Conservation (phyloP, 2,888 invertebrate genomes). For the Ichneumon xanthorius region DNA sequence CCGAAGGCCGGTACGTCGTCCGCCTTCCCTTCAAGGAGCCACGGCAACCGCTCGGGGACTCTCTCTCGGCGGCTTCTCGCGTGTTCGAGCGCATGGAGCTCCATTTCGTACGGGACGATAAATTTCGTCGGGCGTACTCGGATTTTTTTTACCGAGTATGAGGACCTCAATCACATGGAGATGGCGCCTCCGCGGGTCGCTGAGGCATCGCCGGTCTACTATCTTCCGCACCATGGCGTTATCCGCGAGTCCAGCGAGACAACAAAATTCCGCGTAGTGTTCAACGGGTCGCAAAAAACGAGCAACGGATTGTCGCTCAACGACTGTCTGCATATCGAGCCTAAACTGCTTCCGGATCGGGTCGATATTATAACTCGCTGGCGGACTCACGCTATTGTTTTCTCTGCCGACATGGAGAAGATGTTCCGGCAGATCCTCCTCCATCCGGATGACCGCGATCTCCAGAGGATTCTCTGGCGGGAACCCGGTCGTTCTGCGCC, state of each 20-base stretch:
- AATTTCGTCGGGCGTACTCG: not conserved
- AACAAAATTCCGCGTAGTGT: slow-evolving; percentile 31
- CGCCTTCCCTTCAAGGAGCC: not conserved
- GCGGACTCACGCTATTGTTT: slow-evolving; percentile 71
- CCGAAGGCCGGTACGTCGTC: not conserved
- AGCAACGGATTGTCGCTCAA: slow-evolving; percentile 77
- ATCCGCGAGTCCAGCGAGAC: too few species aligned
- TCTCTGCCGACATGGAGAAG: slow-evolving; percentile 81
- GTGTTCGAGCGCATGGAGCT: not conserved
- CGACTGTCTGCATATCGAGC: slow-evolving; percentile 75
- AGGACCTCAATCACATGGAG: too few species aligned
- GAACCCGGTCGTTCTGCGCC: not conserved
- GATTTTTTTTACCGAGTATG: not conserved
- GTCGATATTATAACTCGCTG: slow-evolving; percentile 75
- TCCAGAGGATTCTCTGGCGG: slow-evolving; percentile 74
- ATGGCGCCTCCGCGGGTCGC: too few species aligned
- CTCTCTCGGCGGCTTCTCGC: not conserved
- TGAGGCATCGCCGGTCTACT: too few species aligned
- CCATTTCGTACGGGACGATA: too few species aligned
- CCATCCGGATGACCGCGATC: slow-evolving; percentile 67
- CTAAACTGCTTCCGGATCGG: slow-evolving; percentile 77
- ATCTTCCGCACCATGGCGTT: too few species aligned
- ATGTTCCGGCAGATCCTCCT: slow-evolving; percentile 79
- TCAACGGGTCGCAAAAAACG: slow-evolving; percentile 75
- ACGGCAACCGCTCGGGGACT: not conserved